These are phyloP conservation scores for Eolophus roseicapilla DNA, from an alignment of 2,113 vertebrate species.

Conservation along the genomic window DNA sequence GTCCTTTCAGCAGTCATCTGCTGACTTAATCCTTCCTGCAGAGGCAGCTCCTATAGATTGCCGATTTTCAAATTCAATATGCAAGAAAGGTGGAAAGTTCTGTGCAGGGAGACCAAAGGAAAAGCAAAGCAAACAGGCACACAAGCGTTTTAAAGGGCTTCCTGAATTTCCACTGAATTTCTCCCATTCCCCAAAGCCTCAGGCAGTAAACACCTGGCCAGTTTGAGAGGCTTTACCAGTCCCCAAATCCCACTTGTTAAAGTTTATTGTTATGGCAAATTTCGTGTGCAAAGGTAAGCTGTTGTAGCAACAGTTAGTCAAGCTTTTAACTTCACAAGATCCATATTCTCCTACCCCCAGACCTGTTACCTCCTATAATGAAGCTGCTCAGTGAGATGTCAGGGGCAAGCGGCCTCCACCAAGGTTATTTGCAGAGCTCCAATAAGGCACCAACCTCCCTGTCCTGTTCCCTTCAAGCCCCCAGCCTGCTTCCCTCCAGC, in stretches of 20 bases:
- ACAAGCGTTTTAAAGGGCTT: not conserved
- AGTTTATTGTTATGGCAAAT: not conserved
- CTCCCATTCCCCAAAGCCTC: not conserved
- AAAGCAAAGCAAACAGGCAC: not conserved
- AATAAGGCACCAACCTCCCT: rapidly evolving
- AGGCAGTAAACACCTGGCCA: not conserved
- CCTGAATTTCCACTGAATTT: not conserved
- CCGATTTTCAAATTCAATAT: not conserved
- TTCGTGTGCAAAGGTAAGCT: not conserved
- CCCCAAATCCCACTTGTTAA: not conserved
- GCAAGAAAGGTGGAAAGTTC: not conserved
- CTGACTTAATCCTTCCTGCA: not conserved
- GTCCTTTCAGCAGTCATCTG: not conserved
- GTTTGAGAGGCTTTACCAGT: not conserved
- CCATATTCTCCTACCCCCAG: not conserved
- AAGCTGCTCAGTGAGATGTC: not conserved
- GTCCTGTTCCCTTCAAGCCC: not conserved
- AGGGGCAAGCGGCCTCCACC: not conserved
- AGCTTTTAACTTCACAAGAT: not conserved
- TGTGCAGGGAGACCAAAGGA: not conserved
- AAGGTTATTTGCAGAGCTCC: not conserved
- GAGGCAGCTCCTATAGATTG: not conserved
- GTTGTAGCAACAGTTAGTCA: conserved; percentile 2
- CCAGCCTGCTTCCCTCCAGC: not conserved
- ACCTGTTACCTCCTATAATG: not conserved